Base-by-base conservation (phyloP, 2,113 vertebrate species). In the Chauna torquata region DNA sequence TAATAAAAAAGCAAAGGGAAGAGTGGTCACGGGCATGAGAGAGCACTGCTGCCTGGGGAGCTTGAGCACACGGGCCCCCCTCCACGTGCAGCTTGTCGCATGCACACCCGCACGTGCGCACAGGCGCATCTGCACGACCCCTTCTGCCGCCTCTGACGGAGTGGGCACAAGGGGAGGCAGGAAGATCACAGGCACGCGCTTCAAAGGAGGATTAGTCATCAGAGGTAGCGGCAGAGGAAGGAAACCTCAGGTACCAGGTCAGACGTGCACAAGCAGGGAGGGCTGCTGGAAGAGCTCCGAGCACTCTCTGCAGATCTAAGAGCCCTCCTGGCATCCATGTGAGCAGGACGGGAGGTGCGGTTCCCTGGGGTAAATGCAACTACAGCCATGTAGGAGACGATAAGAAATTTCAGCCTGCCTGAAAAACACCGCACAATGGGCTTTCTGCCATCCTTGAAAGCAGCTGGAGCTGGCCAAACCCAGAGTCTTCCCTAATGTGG, bases 191-290 rank as follows among this genome's bases (percentile, higher is more conserved):
- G 76, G 32, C 94, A 79, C 70, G 61, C 0, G 3, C 58, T 97
- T 95, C 96, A 97, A 95, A 96, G 84, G 3, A 76, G 81, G 42
- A n/a, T 96, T 91, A 92, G 54, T 95, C 95, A 87, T 92, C 74
- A 57, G 91, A 95, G 81, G 92, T 65, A 79, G 92, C 22, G 0
- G 81, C 86, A 74, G 91, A 95, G 96, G 94, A 96, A 96, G 95
- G 95, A 95, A 97, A 85, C 70, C 75, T 96, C 95, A 94, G 94
- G 91, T 95, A 97, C 42, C 47, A 81, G 96, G 95, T 96, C 96
- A 94, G 96, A 66, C 4, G 12, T 38, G 61, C 69, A 69, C 68
- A 36, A 90, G 91, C 58, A 54, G 78, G 34, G 47, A 42, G 58
- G 45, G 81, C 81, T 94, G 95, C 72, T 12, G 14, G 86, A 85